Percentiles rank a stretch among this genome's conserved stretches.
phyloP scores from a whole-genome alignment of 2,797 vertebrate genomes.

The Microctenopoma stevenorrisi region DNA sequence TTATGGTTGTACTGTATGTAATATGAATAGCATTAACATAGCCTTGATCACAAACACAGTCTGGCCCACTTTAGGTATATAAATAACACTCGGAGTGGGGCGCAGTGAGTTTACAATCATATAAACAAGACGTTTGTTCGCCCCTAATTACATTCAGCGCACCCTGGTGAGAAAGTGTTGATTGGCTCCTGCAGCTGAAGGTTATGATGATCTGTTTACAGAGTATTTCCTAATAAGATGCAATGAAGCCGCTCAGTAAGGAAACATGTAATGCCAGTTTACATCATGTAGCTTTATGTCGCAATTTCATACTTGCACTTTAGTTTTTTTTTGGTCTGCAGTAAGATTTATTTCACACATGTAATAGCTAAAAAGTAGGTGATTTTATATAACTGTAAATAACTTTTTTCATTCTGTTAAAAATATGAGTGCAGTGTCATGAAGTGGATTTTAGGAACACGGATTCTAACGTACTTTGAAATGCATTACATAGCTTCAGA shows the following conservation, averaged over 20 bases:
- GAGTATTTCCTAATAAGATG: slow-evolving; percentile 44
- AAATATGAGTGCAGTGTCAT: background rate
- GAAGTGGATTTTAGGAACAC: slow-evolving; percentile 5
- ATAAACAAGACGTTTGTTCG: slow-evolving; percentile 68
- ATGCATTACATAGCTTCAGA: slow-evolving; percentile 23
- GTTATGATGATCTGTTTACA: slow-evolving; percentile 65
- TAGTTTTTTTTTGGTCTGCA: background rate
- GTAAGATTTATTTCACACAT: slow-evolving; percentile 2
- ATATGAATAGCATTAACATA: slow-evolving; percentile 73
- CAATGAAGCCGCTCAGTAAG: slow-evolving; percentile 28
- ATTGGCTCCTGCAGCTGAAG: slow-evolving; percentile 71
- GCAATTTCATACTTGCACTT: slow-evolving; percentile 18
- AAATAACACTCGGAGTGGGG: slow-evolving; percentile 67
- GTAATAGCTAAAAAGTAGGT: background rate
- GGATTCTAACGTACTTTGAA: slow-evolving; percentile 20
- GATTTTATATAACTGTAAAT: slow-evolving; percentile 15
- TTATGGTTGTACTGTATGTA: slow-evolving; percentile 61
- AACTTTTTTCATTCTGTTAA: background rate
- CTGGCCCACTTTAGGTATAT: slow-evolving; percentile 72
- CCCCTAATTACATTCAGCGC: slow-evolving; percentile 63
- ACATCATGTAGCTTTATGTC: slow-evolving; percentile 7
- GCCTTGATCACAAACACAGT: slow-evolving; percentile 72
- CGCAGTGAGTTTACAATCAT: slow-evolving; percentile 66
- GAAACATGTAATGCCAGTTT: slow-evolving; percentile 10
- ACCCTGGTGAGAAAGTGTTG: slow-evolving; percentile 64